Percentiles rank a stretch among this genome's conserved stretches.
These are phyloP conservation scores for Drosophila incognita DNA, from an alignment of 2,888 invertebrate species.

Conservation along the genomic window DNA sequence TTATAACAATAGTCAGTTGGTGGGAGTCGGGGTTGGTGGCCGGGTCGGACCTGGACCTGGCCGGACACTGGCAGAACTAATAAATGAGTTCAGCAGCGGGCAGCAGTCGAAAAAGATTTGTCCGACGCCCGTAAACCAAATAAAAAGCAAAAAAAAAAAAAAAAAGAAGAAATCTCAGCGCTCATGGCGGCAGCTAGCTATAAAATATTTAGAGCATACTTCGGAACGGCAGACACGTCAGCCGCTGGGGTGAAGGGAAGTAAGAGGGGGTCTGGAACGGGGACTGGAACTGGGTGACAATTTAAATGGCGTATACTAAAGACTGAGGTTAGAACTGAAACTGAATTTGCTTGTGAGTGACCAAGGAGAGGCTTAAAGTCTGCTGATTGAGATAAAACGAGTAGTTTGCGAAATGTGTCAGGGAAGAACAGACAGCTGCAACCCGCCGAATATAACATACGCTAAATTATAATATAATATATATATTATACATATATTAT, in stretches of 20 bases:
- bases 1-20: slow-evolving; percentile 67
- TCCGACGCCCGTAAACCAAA: slow-evolving; percentile 50
- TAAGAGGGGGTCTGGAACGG: not conserved
- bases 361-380: not conserved
- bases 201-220: slow-evolving; percentile 71
- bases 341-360: slow-evolving; percentile 1
- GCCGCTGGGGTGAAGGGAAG: not conserved
- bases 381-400: not conserved
- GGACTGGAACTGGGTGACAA: slow-evolving; percentile 39
- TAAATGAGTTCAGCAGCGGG: slow-evolving; percentile 72
- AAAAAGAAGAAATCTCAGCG: slow-evolving; percentile 48
- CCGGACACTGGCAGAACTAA: slow-evolving; percentile 66
- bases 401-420: not conserved
- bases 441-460: not conserved
- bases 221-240: slow-evolving; percentile 24
- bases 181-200: slow-evolving; percentile 44
- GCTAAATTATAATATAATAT: not conserved
- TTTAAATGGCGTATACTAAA: slow-evolving; percentile 44
- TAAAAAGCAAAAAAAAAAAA: slow-evolving; percentile 40
- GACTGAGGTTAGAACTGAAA: slow-evolving; percentile 1
- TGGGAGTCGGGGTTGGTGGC: not conserved
- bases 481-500: too few relatives aligned
- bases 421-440: not conserved
- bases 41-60: slow-evolving; percentile 5
- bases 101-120: slow-evolving; percentile 56